These are phyloP conservation scores for Columba livia DNA, from an alignment of 2,113 vertebrate genomes.

Conservation along the genomic window DNA sequence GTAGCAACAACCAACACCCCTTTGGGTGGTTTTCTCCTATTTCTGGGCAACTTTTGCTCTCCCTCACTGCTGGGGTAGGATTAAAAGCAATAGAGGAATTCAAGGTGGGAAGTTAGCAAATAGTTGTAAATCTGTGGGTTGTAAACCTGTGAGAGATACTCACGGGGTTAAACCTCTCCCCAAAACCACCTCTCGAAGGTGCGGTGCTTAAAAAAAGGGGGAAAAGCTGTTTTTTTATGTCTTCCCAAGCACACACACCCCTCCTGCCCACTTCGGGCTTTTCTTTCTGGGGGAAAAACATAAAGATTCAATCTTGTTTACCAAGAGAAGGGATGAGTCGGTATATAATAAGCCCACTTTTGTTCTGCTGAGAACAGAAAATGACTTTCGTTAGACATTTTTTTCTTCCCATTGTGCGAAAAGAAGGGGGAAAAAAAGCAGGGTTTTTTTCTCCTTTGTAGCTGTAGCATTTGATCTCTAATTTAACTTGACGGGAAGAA, in stretches of 20 bases:
- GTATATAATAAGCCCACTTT: not conserved
- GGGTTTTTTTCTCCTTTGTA: not conserved
- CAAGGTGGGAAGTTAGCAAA: not conserved
- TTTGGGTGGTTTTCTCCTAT: not conserved
- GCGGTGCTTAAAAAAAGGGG: not conserved
- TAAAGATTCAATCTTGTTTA: not conserved
- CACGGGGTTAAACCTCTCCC: not conserved
- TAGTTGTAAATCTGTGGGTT: not conserved
- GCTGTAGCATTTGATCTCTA: slow-evolving; percentile 28
- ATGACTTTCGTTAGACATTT: not conserved
- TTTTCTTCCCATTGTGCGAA: not conserved
- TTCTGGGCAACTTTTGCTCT: not conserved
- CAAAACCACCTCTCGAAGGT: not conserved
- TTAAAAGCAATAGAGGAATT: not conserved
- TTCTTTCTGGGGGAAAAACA: not conserved
- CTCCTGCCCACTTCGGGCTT: not conserved
- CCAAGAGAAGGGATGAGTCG: not conserved
- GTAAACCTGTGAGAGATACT: not conserved
- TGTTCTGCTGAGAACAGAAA: not conserved
- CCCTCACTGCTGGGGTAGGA: not conserved
- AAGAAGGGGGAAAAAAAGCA: not conserved
- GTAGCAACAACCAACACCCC: not conserved
- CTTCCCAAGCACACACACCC: not conserved
- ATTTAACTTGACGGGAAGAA: slow-evolving; percentile 5
- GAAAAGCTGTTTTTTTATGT: not conserved